phyloP scores from a whole-genome alignment of 2,797 vertebrate genomes.

The Buceros bicornis region DNA sequence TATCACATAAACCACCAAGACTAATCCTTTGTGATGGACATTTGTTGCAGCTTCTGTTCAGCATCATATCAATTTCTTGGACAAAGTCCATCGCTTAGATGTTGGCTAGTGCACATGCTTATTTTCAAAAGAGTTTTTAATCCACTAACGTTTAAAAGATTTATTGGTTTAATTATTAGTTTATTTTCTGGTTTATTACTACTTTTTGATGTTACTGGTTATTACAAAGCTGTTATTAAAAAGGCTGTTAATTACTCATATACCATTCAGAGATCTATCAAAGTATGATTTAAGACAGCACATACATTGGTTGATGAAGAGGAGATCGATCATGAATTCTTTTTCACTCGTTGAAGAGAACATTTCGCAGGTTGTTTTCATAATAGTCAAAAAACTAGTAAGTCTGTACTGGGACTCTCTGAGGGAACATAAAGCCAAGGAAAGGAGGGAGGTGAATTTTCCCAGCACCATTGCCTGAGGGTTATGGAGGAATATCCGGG shows the following conservation, averaged over 20 bases:
- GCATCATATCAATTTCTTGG: conserved; percentile 6
- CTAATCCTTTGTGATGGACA: not conserved
- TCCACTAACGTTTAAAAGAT: conserved; percentile 44
- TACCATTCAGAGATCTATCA: conserved; percentile 32
- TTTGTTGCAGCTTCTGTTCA: conserved; percentile 29
- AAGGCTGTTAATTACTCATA: conserved; percentile 59
- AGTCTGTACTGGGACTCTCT: not conserved
- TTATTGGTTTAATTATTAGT: conserved; percentile 70
- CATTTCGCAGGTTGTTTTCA: not conserved
- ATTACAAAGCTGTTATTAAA: conserved; percentile 37
- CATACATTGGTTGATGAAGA: not conserved
- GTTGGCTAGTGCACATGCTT: conserved; percentile 4
- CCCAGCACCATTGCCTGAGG: not conserved
- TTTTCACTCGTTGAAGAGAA: not conserved
- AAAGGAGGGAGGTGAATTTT: not conserved
- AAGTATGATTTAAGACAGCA: conserved; percentile 23
- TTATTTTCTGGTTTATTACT: conserved; percentile 57
- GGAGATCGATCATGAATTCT: not conserved
- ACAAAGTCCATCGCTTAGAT: conserved; percentile 16
- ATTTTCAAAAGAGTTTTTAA: conserved; percentile 59
- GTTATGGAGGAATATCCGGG: not conserved
- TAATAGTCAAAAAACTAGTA: not conserved
- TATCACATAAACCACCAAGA: not conserved
- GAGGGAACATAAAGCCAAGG: not conserved
- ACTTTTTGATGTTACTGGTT: conserved; percentile 52